These are phyloP conservation scores for Xerus rutilus DNA, from an alignment of 2,797 vertebrate genomes.

Conservation along the genomic window DNA sequence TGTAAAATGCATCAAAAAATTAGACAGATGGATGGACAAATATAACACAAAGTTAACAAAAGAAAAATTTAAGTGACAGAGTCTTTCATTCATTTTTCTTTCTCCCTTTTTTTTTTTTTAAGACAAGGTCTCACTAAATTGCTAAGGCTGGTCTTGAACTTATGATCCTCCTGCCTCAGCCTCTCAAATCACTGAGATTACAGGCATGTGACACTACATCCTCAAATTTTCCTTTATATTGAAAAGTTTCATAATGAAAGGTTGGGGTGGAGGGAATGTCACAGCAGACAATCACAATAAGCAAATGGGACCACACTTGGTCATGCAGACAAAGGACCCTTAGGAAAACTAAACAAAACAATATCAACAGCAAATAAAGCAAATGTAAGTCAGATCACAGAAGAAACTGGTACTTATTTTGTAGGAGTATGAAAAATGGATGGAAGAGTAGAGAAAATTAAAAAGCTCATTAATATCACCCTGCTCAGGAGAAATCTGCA, in stretches of 20 bases:
- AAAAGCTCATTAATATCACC: neutral
- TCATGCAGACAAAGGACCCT: neutral
- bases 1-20: slow-evolving; percentile 44
- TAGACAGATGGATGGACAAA: neutral
- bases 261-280: neutral
- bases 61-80: neutral
- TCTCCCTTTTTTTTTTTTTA: no score
- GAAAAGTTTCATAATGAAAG: slow-evolving; percentile 38
- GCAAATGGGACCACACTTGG: neutral
- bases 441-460: neutral
- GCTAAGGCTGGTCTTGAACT: no score
- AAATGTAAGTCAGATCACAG: neutral
- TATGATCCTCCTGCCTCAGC: no score
- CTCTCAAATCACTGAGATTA: no score
- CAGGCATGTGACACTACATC: no score
- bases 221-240: slow-evolving; percentile 29
- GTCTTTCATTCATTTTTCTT: neutral
- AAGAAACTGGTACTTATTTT: neutral
- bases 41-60: neutral
- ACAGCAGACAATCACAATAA: slow-evolving; percentile 22
- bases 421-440: neutral
- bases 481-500: neutral
- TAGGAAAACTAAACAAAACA: neutral
- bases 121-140: no score
- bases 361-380: neutral